phyloP scores from a whole-genome alignment of 2,888 invertebrate species.

The Lasioglossum oenotherae region DNA sequence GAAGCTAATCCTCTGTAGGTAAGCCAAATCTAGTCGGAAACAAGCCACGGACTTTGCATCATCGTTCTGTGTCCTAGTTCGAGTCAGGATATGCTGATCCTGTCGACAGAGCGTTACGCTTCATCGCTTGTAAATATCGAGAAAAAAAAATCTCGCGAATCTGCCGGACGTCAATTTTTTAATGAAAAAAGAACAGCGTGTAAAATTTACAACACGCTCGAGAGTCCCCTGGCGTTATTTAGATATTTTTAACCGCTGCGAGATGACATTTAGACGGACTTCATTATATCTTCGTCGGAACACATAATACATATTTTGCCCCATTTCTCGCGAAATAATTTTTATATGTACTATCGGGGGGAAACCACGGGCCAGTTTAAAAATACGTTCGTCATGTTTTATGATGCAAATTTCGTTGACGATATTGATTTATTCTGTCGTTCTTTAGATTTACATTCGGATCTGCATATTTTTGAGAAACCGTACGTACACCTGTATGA shows the following conservation, averaged over 20 bases:
- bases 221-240: not conserved
- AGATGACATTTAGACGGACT: not conserved
- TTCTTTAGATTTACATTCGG: not conserved
- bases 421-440: not conserved
- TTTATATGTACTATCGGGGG: not conserved
- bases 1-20: constrained; percentile 65
- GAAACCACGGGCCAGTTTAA: not conserved
- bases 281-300: not conserved
- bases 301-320: not conserved
- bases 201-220: not conserved
- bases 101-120: constrained; percentile 34
- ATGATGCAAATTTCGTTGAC: not conserved
- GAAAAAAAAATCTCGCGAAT: not conserved
- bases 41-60: constrained; percentile 65
- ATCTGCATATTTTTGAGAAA: not conserved
- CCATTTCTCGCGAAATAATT: not conserved
- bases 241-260: not conserved
- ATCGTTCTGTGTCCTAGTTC: constrained; percentile 55
- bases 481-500: not conserved
- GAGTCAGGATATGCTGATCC: constrained; percentile 46
- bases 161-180: no score
- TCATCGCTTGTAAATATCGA: constrained; percentile 30
- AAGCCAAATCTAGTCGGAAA: constrained; percentile 67
- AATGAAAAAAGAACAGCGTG: not conserved
- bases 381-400: not conserved